Evolutionary conservation across 92 coral and sea anemone species (phyloP).

Genomic region (Porites divaricata): DNA sequence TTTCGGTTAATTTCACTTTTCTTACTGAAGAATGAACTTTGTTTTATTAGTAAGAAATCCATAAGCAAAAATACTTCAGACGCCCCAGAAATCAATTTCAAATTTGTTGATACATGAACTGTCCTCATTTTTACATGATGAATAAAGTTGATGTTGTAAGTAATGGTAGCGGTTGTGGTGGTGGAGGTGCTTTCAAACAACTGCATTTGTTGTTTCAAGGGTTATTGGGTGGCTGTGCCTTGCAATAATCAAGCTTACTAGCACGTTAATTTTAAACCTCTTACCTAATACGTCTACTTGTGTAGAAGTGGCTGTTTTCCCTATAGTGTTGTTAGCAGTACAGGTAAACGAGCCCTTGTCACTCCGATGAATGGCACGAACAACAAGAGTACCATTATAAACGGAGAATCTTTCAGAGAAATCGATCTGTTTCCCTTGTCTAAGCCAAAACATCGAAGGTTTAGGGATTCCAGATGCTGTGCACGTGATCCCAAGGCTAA

Average conservation of each 20-base stretch:
- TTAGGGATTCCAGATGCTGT: conserved; percentile 74
- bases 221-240: too few relatives aligned
- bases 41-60: too few relatives aligned
- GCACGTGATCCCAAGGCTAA: conserved; percentile 61
- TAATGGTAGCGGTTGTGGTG: background rate
- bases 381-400: conserved; percentile 49
- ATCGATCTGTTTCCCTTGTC: conserved; percentile 53
- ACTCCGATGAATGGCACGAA: conserved; percentile 28
- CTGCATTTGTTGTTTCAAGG: too few relatives aligned
- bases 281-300: conserved; percentile 67
- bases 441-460: conserved; percentile 68
- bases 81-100: too few relatives aligned
- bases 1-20: too few relatives aligned
- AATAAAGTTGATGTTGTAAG: background rate
- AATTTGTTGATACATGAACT: too few relatives aligned
- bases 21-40: too few relatives aligned
- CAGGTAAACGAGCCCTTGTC: conserved; percentile 69
- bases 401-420: conserved; percentile 39
- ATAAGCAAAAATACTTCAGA: too few relatives aligned
- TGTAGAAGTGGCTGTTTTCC: conserved; percentile 45
- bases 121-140: too few relatives aligned
- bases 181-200: too few relatives aligned
- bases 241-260: background rate
- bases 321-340: conserved; percentile 66
- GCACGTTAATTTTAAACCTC: background rate